Evolutionary conservation across 2,888 invertebrate genomes (phyloP).

Genomic region (Acleris holmiana): DNA sequence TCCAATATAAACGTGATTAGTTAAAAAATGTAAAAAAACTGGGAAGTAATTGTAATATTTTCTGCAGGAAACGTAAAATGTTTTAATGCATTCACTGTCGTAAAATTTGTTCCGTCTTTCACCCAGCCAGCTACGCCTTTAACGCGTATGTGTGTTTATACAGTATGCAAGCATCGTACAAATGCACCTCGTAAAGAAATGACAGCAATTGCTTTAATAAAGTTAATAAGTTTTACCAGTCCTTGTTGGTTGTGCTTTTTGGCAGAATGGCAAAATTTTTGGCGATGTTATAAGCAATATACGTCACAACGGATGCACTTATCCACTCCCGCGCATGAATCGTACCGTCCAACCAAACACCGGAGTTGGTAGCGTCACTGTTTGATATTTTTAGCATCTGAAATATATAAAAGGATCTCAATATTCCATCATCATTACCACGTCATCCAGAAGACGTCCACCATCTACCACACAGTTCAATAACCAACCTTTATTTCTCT

Average conservation of each 20-base stretch:
- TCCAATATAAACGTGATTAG: no score
- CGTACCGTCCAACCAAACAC: slow-evolving; percentile 91
- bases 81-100: no score
- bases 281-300: slow-evolving; percentile 88
- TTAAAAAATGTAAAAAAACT: no score
- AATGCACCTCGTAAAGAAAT: no score
- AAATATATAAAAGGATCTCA: slow-evolving; percentile 34
- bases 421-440: slow-evolving; percentile 1
- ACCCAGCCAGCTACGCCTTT: no score
- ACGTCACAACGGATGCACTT: slow-evolving; percentile 90
- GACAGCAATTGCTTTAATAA: neutral
- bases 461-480: no score
- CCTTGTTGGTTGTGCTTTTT: slow-evolving; percentile 89
- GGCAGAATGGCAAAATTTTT: slow-evolving; percentile 87
- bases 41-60: no score
- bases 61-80: no score
- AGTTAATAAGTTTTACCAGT: slow-evolving; percentile 85
- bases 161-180: no score
- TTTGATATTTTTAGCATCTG: slow-evolving; percentile 88
- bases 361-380: slow-evolving; percentile 86
- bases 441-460: no score
- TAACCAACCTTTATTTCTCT: slow-evolving; percentile 87
- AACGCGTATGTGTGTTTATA: no score
- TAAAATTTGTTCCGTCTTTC: no score
- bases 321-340: slow-evolving; percentile 97